phyloP scores from a whole-genome alignment of 2,888 invertebrate genomes.

The Phengaris arion region DNA sequence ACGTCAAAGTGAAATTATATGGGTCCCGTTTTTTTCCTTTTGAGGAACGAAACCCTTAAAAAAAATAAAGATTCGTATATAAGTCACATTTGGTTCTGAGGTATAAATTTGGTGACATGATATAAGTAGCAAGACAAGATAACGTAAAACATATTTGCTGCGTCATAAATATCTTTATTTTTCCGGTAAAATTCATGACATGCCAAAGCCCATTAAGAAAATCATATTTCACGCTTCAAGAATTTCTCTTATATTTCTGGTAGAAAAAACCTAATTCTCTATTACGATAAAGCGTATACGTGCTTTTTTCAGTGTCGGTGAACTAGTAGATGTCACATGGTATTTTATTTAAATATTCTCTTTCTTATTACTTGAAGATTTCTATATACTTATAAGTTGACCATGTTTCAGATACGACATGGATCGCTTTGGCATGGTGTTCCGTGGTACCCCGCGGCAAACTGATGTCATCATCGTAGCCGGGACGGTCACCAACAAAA shows the following conservation, averaged over 20 bases:
- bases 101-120: neutral
- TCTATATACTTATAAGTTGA: neutral
- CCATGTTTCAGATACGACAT: slow-evolving; percentile 89
- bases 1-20: no score
- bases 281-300: neutral
- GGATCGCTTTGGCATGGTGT: slow-evolving; percentile 98
- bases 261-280: neutral
- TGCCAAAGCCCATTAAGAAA: neutral
- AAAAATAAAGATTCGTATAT: no score
- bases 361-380: neutral
- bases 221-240: slow-evolving; percentile 12
- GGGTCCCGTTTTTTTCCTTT: no score
- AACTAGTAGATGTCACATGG: neutral
- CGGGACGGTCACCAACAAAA: slow-evolving; percentile 99
- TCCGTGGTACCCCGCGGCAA: slow-evolving; percentile 97
- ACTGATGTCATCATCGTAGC: slow-evolving; percentile 98
- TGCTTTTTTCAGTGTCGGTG: neutral
- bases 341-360: neutral
- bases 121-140: neutral
- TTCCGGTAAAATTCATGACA: neutral
- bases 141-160: neutral
- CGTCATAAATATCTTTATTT: slow-evolving; percentile 3
- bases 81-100: neutral
- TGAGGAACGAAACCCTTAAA: no score
- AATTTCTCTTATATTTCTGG: neutral